Evolutionary conservation across 2,113 vertebrate species (phyloP).

Genomic region (Neogale vison): DNA sequence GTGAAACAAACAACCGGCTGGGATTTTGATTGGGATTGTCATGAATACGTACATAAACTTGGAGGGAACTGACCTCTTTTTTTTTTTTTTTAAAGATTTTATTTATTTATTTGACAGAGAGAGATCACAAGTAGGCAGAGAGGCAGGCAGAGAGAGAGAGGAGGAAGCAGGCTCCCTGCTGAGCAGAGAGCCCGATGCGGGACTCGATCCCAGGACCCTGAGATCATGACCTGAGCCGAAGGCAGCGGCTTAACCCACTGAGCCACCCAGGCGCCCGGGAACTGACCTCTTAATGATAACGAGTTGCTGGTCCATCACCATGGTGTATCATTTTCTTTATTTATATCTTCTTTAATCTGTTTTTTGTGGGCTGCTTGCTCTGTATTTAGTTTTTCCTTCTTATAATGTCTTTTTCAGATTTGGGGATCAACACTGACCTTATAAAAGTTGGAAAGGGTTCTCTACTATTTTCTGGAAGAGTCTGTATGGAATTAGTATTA

Average conservation of each 20-base stretch:
- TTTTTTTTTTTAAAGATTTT: too few species aligned
- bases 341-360: neutral
- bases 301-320: neutral
- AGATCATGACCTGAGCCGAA: too few species aligned
- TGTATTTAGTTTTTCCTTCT: neutral
- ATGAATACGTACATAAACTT: neutral
- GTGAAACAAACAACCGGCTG: neutral
- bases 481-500: constrained; percentile 15
- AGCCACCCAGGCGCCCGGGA: too few species aligned
- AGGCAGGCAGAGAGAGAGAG: too few species aligned
- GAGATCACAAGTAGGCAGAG: too few species aligned
- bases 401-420: neutral
- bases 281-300: neutral
- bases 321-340: neutral
- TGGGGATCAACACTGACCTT: neutral
- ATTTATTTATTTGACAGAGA: too few species aligned
- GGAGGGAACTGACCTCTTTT: neutral
- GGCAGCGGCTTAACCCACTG: too few species aligned
- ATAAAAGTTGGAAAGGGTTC: neutral
- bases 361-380: neutral
- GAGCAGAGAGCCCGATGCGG: too few species aligned
- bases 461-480: neutral
- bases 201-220: too few species aligned
- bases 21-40: neutral
- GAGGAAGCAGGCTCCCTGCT: too few species aligned